A percentile compares a stretch with the other conserved stretches of the same genome.
phyloP scores from a whole-genome alignment of 1,140 invertebrate species.

The Ceratina australensis region DNA sequence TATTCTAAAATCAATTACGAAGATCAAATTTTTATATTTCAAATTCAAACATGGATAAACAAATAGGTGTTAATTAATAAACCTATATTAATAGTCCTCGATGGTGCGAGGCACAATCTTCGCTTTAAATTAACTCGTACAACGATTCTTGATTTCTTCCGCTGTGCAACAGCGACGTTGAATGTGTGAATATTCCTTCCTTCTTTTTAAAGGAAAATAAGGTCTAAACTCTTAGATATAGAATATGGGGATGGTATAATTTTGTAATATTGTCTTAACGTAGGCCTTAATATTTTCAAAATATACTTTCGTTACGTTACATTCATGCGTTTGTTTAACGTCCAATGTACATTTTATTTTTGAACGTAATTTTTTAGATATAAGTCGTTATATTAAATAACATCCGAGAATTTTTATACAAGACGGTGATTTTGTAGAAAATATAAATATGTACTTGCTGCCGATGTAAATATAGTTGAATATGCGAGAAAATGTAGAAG shows the following conservation, averaged over 20 bases:
- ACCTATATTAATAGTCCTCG: too few species aligned
- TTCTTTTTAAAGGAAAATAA: too few species aligned
- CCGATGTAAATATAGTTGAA: not conserved
- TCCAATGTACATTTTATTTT: not conserved
- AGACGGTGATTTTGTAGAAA: conserved; percentile 9
- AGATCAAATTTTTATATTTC: too few species aligned
- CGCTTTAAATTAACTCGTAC: not conserved
- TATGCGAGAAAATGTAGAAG: not conserved
- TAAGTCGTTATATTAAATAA: conserved; percentile 50
- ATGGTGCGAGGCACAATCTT: too few species aligned
- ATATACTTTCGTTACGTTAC: too few species aligned
- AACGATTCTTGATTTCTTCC: not conserved
- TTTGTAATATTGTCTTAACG: too few species aligned
- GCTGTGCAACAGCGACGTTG: too few species aligned
- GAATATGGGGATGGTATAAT: not conserved
- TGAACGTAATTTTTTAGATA: conserved; percentile 16
- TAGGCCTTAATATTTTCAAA: not conserved
- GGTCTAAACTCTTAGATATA: too few species aligned
- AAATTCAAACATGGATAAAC: too few species aligned
- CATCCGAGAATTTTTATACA: conserved; percentile 14
- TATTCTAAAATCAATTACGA: too few species aligned
- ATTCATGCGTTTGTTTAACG: not conserved
- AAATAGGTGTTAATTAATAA: too few species aligned
- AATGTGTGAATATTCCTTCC: too few species aligned
- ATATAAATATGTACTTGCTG: not conserved